Percentiles rank a stretch among this genome's conserved stretches.
phyloP scores from a whole-genome alignment of 2,888 invertebrate genomes.

The Listrodromus nycthemerus region DNA sequence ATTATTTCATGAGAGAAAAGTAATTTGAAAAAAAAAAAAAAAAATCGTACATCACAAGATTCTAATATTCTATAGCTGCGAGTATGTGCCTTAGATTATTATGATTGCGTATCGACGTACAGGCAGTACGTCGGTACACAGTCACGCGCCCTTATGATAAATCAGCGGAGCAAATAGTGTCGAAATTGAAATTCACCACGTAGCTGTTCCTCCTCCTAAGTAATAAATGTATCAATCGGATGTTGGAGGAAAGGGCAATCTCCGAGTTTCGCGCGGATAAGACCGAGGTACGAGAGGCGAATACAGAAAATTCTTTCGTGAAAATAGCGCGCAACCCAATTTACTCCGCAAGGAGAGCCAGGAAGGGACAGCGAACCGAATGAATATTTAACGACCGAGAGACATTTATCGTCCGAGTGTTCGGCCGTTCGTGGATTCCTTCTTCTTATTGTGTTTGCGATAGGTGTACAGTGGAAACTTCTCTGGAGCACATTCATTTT shows the following conservation, averaged over 20 bases:
- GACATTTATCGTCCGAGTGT: constrained; percentile 40
- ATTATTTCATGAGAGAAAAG: no score
- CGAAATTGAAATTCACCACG: constrained; percentile 49
- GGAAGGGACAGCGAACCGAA: constrained; percentile 44
- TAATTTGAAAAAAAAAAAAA: no score
- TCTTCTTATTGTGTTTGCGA: not conserved
- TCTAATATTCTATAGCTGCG: no score
- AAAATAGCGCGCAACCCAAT: constrained; percentile 26
- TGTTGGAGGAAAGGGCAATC: constrained; percentile 19
- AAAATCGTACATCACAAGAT: no score
- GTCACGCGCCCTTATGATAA: no score
- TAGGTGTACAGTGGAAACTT: no score
- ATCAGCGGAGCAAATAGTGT: not conserved
- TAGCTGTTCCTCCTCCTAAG: constrained; percentile 18
- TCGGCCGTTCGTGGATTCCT: not conserved
- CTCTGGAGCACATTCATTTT: no score
- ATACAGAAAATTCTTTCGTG: constrained; percentile 38
- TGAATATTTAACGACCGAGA: constrained; percentile 51
- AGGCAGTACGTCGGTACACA: no score
- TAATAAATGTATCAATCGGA: constrained; percentile 52
- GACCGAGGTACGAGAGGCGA: not conserved
- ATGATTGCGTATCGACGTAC: no score
- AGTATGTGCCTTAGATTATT: no score
- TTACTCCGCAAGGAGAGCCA: not conserved
- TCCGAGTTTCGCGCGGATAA: no score